Evolutionary conservation across 2,888 invertebrate species (phyloP).

Genomic region (Rhingia rostrata): DNA sequence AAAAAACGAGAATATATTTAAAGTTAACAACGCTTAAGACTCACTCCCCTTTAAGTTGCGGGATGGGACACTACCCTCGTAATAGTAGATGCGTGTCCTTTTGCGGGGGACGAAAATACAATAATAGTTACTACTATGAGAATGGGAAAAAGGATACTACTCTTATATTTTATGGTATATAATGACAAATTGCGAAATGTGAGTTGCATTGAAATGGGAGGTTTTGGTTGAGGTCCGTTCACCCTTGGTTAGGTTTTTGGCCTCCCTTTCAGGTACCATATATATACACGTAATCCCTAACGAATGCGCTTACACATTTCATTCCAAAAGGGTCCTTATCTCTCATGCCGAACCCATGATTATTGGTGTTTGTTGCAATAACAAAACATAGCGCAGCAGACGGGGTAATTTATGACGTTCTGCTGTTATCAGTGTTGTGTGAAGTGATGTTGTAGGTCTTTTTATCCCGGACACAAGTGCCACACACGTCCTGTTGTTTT

Average conservation of each 20-base stretch:
- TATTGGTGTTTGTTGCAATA: slow-evolving; percentile 71
- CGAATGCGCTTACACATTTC: slow-evolving; percentile 38
- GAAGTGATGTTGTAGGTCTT: slow-evolving; percentile 53
- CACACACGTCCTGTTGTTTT: slow-evolving; percentile 46
- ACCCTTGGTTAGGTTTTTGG: slow-evolving; percentile 13
- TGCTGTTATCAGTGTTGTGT: slow-evolving; percentile 69
- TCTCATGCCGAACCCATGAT: slow-evolving; percentile 65
- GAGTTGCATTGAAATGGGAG: slow-evolving; percentile 58
- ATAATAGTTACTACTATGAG: slow-evolving; percentile 38
- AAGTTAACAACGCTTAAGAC: slow-evolving; percentile 45
- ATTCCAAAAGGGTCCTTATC: slow-evolving; percentile 64
- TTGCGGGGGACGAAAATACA: slow-evolving; percentile 23
- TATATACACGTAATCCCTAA: slow-evolving; percentile 41
- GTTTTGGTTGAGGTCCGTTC: slow-evolving; percentile 20
- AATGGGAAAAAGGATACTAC: slow-evolving; percentile 40
- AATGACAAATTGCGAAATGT: slow-evolving; percentile 73
- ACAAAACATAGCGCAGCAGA: slow-evolving; percentile 46
- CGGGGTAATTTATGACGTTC: slow-evolving; percentile 66
- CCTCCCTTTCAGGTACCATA: neutral
- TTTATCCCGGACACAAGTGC: slow-evolving; percentile 62
- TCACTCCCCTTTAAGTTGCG: slow-evolving; percentile 2
- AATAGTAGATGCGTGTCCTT: slow-evolving; percentile 16
- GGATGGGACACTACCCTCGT: neutral
- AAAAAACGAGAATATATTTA: slow-evolving; percentile 49
- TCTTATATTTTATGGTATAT: slow-evolving; percentile 53